These are phyloP conservation scores for Oophaga sylvatica DNA, from an alignment of 2,797 vertebrate species.

Conservation along the genomic window DNA sequence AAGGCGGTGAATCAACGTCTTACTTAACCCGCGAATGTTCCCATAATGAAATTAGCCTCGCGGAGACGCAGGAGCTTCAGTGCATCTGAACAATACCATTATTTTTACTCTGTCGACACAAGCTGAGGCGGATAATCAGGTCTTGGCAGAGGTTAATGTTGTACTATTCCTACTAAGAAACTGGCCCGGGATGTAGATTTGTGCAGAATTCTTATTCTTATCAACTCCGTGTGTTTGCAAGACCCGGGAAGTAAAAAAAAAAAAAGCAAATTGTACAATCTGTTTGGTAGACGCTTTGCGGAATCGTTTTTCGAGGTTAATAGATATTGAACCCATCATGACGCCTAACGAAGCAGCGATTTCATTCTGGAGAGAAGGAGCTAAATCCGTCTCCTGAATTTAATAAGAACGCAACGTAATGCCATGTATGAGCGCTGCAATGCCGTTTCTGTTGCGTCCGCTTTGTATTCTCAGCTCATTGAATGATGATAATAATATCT, in stretches of 20 bases:
- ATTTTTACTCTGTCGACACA: slow-evolving; percentile 5
- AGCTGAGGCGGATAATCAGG: slow-evolving; percentile 37
- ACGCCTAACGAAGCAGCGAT: slow-evolving; percentile 49
- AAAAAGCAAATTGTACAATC: slow-evolving; percentile 40
- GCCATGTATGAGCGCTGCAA: slow-evolving; percentile 4
- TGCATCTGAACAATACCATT: slow-evolving; percentile 43
- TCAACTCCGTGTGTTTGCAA: slow-evolving; percentile 23
- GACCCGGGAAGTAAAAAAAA: background rate
- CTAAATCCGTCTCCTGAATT: slow-evolving; percentile 34
- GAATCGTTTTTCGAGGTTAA: slow-evolving; percentile 50
- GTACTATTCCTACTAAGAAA: slow-evolving; percentile 22
- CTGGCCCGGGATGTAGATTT: background rate
- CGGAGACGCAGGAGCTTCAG: background rate
- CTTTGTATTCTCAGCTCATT: slow-evolving; percentile 14
- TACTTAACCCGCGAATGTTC: slow-evolving; percentile 39
- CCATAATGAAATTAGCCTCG: slow-evolving; percentile 50
- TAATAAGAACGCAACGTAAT: slow-evolving; percentile 34
- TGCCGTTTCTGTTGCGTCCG: background rate
- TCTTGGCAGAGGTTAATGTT: slow-evolving; percentile 49
- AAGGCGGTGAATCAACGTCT: slow-evolving; percentile 36
- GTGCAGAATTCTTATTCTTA: slow-evolving; percentile 3
- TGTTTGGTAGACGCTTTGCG: slow-evolving; percentile 24
- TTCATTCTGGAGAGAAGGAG: slow-evolving; percentile 39
- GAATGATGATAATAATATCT: background rate
- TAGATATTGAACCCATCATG: slow-evolving; percentile 52